Evolutionary conservation across 2,797 vertebrate genomes (phyloP).

Genomic region (Cryptoprocta ferox): DNA sequence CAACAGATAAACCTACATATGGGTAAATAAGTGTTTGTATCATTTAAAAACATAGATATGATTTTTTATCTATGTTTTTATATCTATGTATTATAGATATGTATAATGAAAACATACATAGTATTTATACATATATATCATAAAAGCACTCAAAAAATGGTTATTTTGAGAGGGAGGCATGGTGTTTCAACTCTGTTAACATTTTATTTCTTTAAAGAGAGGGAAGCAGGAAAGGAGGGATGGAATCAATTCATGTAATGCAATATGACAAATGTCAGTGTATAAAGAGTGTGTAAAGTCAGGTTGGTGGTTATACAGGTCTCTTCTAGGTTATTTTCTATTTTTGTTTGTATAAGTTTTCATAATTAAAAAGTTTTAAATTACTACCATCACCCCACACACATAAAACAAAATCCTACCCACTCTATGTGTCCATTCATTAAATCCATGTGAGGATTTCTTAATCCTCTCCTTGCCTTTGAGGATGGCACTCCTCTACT

Average conservation of each 20-base stretch:
- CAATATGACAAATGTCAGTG: neutral
- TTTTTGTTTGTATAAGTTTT: neutral
- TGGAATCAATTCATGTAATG: neutral
- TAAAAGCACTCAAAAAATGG: neutral
- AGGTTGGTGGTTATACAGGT: neutral
- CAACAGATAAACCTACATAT: neutral
- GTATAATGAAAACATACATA: neutral
- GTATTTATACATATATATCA: neutral
- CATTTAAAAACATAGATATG: neutral
- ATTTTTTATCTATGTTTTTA: no score
- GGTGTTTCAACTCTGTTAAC: neutral
- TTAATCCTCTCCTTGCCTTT: neutral
- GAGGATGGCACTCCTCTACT: neutral
- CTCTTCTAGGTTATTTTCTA: neutral
- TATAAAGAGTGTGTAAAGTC: neutral
- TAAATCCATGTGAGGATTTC: neutral
- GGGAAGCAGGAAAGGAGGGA: neutral
- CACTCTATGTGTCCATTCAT: neutral
- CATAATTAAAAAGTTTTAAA: slow-evolving; percentile 6
- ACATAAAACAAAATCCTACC: neutral
- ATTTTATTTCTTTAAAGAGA: neutral
- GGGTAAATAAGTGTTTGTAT: neutral
- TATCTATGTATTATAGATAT: no score
- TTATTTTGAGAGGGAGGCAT: neutral
- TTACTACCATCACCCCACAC: neutral